These are phyloP conservation scores for Aleadryas rufinucha DNA, from an alignment of 2,113 vertebrate genomes.

Conservation along the genomic window DNA sequence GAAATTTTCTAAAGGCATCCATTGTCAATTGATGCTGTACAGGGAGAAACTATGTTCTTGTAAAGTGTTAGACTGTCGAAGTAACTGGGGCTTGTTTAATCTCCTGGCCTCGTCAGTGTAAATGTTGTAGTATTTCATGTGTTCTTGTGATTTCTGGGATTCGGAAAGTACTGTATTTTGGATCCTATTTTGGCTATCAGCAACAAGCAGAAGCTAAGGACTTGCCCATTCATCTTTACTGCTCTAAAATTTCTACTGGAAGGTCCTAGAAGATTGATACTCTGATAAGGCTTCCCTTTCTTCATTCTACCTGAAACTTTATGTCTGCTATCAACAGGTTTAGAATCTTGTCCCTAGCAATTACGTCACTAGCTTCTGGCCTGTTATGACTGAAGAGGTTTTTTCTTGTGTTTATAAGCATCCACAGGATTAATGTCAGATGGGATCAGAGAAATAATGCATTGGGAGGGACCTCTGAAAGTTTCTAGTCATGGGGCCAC, in stretches of 20 bases:
- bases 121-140: neutral
- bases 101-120: neutral
- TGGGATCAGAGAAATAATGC: neutral
- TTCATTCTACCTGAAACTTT: neutral
- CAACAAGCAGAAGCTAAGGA: neutral
- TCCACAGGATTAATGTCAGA: neutral
- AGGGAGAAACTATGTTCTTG: neutral
- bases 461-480: neutral
- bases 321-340: neutral
- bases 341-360: neutral
- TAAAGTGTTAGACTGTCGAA: neutral
- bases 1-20: neutral
- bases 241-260: neutral
- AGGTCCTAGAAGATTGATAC: neutral
- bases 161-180: neutral
- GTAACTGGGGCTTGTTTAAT: neutral
- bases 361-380: neutral
- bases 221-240: neutral
- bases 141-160: neutral
- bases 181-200: neutral
- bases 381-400: neutral
- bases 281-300: neutral
- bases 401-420: neutral
- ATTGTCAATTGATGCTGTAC: neutral
- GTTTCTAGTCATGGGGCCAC: neutral